These are phyloP conservation scores for Podarcis muralis DNA, from an alignment of 2,113 vertebrate species.

Conservation along the genomic window DNA sequence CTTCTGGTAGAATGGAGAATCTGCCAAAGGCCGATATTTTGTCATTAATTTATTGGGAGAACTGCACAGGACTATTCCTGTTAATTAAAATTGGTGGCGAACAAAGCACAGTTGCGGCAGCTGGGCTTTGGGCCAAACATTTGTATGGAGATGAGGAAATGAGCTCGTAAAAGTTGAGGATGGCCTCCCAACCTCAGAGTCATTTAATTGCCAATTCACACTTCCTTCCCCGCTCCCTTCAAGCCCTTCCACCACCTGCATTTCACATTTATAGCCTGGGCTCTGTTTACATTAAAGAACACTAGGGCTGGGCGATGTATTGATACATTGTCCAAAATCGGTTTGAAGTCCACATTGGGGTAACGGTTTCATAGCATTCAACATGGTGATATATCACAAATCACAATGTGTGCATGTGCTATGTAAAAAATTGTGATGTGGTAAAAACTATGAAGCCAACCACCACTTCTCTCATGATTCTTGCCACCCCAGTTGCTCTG, in stretches of 20 bases:
- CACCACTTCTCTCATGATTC: too few species aligned
- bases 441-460: too few species aligned
- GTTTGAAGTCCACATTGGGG: too few species aligned
- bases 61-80: conserved; percentile 56
- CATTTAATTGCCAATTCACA: conserved; percentile 61
- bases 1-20: conserved; percentile 62
- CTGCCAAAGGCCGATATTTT: conserved; percentile 64
- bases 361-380: too few species aligned
- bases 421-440: too few species aligned
- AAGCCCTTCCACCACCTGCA: conserved; percentile 18
- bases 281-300: too few species aligned
- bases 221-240: conserved; percentile 4
- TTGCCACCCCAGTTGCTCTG: too few species aligned
- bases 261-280: neutral
- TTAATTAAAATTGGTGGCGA: conserved; percentile 73
- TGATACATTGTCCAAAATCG: too few species aligned
- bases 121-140: conserved; percentile 41
- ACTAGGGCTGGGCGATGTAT: too few species aligned
- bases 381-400: too few species aligned
- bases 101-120: conserved; percentile 62
- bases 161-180: conserved; percentile 57
- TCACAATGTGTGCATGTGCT: too few species aligned
- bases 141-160: conserved; percentile 66
- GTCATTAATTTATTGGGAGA: conserved; percentile 67
- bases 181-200: neutral